A percentile compares a stretch with the other conserved stretches of the same genome.
These are phyloP conservation scores for Heterocephalus glaber DNA, from an alignment of 2,113 vertebrate genomes.

Conservation along the genomic window DNA sequence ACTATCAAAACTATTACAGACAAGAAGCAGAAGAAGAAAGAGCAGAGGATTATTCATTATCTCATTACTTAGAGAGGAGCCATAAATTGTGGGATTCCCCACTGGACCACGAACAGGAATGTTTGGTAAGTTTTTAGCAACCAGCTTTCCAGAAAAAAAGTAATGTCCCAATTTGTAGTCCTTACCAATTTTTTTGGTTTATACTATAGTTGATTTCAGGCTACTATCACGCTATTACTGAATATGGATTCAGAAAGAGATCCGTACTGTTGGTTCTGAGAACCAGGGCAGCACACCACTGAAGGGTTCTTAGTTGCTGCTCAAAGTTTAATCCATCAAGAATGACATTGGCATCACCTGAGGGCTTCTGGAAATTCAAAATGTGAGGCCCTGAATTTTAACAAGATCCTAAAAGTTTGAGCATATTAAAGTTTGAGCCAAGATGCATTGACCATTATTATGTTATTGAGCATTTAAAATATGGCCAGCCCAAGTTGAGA, in stretches of 20 bases:
- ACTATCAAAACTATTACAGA: not conserved
- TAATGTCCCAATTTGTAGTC: not conserved
- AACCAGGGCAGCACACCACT: not conserved
- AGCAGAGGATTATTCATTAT: not conserved
- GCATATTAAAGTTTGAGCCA: not conserved
- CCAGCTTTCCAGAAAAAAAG: not conserved
- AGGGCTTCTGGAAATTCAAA: not conserved
- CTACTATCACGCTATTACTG: not conserved
- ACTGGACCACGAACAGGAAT: not conserved
- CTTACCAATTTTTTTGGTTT: not conserved
- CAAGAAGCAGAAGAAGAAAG: not conserved
- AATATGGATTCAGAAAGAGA: not conserved
- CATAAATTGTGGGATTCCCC: not conserved
- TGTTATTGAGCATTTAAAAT: not conserved
- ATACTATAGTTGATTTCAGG: not conserved
- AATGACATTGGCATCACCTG: not conserved
- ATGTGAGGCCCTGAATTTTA: not conserved
- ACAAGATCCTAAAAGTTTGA: not conserved
- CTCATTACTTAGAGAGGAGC: not conserved
- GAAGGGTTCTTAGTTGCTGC: not conserved
- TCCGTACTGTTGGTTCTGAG: not conserved
- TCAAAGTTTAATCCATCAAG: not conserved
- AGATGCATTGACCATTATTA: not conserved
- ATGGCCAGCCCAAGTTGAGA: not conserved
- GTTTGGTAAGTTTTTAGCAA: not conserved